Base-by-base conservation (phyloP, 1,140 invertebrate genomes). In the Zaprionus capensis region DNA sequence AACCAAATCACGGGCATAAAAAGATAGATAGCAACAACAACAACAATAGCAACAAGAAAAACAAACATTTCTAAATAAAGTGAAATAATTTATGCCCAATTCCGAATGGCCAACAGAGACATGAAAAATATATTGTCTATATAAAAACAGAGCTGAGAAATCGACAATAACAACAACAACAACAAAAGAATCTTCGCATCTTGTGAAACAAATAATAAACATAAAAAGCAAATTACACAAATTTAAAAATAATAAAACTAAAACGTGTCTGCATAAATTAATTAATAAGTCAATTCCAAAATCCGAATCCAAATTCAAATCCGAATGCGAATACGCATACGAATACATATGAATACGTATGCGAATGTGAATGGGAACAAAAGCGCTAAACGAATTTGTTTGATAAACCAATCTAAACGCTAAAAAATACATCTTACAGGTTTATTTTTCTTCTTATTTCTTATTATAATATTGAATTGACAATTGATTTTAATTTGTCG, bases 251-350 rank as follows among this genome's bases (percentile, higher is more conserved):
- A 90, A 90, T 90, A 90, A 91, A 90, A 90, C 85, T 90, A 91
- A 92, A 92, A 92, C 91, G 91, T 92, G 91, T 92, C 79, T 92
- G 91, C 91, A 92, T 92, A 92, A 92, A 92, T 92, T 92, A 92
- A 92, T 92, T 92, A 92, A 92, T 92, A 92, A 92, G 82, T 87
- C 83, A 85, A 91, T 78, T 88, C 49, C 81, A 72, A 88, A 38
- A 82, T 70, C 28, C 62, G 46, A 71, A 71, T 66, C 38, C 61
- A 38, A 75, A 66, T 76, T 71, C 74, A 53, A 71, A 72, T n/a
- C 17, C 59, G 53, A 59, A 49, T 17, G 20, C 26, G 49, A 65
- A 49, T 34, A 53, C 53, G 56, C 56, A 76, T 61, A 59, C 55
- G 49, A 58, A 49, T 26, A 46, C 55, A 76, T 38, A 65, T 38